Evolutionary conservation across 2,113 vertebrate genomes (phyloP).

Genomic region (Morone saxatilis): DNA sequence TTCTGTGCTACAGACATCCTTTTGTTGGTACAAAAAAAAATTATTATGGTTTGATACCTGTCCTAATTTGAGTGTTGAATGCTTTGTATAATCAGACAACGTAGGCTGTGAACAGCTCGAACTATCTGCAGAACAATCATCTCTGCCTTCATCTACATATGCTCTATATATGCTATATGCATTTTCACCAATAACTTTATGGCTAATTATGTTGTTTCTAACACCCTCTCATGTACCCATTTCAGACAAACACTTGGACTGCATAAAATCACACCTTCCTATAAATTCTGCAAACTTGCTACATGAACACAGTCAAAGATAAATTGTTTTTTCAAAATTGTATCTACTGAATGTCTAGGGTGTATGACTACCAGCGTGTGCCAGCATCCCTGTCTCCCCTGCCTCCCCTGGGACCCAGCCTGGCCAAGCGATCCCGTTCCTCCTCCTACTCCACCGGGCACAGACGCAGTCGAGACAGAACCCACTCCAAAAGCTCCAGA

Average conservation of each 20-base stretch:
- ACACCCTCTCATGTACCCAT: no score
- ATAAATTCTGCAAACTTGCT: neutral
- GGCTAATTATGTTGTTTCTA: no score
- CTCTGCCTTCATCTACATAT: neutral
- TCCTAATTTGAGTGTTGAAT: neutral
- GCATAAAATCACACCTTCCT: neutral
- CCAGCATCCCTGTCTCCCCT: conserved; percentile 81
- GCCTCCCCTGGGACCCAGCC: conserved; percentile 75
- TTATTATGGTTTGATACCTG: neutral
- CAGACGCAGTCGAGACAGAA: conserved; percentile 83
- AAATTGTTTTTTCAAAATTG: neutral
- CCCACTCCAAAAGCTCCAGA: conserved; percentile 82
- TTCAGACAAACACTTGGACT: neutral
- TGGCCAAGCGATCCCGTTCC: conserved; percentile 82
- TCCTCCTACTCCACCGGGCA: conserved; percentile 81
- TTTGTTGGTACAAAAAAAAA: neutral
- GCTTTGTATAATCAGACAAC: neutral
- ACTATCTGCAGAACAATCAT: neutral
- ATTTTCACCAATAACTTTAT: no score
- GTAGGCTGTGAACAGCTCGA: neutral
- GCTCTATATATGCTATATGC: no score
- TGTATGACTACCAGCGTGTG: conserved; percentile 86
- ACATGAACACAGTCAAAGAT: conserved; percentile 2
- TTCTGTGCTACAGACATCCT: neutral
- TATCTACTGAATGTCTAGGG: conserved; percentile 67